Conservation (phyloP, 1,140 invertebrate genomes). For the Drosophila tristis region DNA sequence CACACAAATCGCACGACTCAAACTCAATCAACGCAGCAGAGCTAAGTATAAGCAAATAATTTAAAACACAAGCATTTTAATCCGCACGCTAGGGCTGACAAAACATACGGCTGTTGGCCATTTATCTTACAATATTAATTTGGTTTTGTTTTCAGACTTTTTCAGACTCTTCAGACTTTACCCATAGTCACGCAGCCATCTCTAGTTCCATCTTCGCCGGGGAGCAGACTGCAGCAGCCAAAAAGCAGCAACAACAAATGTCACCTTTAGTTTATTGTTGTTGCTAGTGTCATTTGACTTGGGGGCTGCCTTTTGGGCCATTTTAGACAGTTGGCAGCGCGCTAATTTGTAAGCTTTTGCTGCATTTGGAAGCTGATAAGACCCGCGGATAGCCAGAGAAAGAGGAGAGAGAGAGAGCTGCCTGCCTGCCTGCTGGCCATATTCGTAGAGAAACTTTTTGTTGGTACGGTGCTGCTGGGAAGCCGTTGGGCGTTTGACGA, state of each 20-base stretch:
- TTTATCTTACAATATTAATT: not conserved
- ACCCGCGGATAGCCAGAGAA: conserved; percentile 42
- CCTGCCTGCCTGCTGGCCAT: conserved; percentile 59
- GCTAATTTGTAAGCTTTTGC: conserved; percentile 79
- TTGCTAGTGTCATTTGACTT: conserved; percentile 82
- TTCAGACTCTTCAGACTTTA: not conserved
- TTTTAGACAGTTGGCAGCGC: conserved; percentile 77
- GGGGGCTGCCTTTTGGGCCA: conserved; percentile 74
- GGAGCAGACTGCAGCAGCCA: conserved; percentile 14
- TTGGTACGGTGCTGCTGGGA: conserved; percentile 8
- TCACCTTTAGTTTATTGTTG: conserved; percentile 82
- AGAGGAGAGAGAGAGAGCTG: conserved; percentile 41
- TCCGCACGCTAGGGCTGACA: too few relatives aligned
- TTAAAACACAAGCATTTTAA: not conserved
- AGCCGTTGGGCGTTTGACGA: conserved; percentile 57
- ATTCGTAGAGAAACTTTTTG: conserved; percentile 75
- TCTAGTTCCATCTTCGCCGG: conserved; percentile 7
- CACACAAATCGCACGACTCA: too few relatives aligned
- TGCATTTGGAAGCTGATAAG: conserved; percentile 76
- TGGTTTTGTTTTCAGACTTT: not conserved
- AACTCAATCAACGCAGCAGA: not conserved
- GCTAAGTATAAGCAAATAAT: not conserved
- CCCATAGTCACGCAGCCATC: conserved; percentile 21
- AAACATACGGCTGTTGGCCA: too few relatives aligned
- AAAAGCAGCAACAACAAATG: conserved; percentile 58